Base-by-base conservation (phyloP, 2,113 vertebrate genomes). In the Pygoscelis antarcticus region DNA sequence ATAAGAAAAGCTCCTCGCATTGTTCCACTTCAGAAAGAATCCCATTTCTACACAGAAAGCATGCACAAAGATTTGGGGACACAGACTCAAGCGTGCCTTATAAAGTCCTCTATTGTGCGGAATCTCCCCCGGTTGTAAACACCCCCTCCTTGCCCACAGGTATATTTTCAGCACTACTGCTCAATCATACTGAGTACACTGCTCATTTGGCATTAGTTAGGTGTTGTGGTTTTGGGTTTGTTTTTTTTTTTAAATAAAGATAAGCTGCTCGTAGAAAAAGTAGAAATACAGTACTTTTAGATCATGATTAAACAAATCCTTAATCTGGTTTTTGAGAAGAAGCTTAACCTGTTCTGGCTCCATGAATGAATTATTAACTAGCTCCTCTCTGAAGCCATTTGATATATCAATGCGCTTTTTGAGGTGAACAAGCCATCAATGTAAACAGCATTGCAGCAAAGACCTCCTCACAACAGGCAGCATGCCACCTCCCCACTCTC, bases 31-130 rank as follows among this genome's bases (percentile, higher is more conserved):
- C 2, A 8, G 5, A 71, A 49, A 61, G 15, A 25, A 27, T 6
- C 21, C 4, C 2, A 10, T 38, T 52, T 51, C 36, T 57, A 4
- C 3, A 71, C 2, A 49, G 51, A 27, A 80, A 64, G 5, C 0
- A 5, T 20, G 27, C 55, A 81, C 21, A 47, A 44, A 47, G 11
- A 54, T 74, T 17, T 91, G 40, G 40, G 23, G 60, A 19, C 27
- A 12, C 10, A 52, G 74, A 40, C 6, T 79, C 22, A 36, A 44
- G 36, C 0, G 1, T 62, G 20, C 47, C 27, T 9, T 32, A 62
- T 2, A 5, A 61, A 72, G 10, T 52, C 25, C 51, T 66, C 36
- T 40, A 2, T 10, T 26, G 26, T 42, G 34, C 3, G 15, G 62
- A 77, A 57, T 14, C 15, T 94, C 7, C 16, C 13, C 16, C 13